A percentile compares a stretch with the other conserved stretches of the same genome.
Conservation (phyloP, 1,140 invertebrate genomes). For the Lepidurus apus region DNA sequence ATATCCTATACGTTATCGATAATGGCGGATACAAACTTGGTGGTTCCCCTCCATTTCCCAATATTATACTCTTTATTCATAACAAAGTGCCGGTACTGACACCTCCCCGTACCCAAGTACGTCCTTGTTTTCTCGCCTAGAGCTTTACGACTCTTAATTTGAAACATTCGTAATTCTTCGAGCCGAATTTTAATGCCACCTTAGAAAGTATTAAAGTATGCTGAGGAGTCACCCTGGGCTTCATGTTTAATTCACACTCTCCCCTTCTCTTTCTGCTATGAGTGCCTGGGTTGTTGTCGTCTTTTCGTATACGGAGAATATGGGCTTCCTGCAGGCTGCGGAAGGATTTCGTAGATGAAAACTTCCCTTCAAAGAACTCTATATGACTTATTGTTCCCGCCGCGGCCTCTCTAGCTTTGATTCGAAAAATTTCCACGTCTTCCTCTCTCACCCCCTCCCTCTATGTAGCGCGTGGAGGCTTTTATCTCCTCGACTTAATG, state of each 20-base stretch:
- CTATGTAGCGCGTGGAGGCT: background rate
- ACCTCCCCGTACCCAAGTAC: background rate
- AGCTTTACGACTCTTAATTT: background rate
- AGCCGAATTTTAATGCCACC: background rate
- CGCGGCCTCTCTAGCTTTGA: background rate
- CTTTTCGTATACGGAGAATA: background rate
- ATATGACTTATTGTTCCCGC: conserved; percentile 6
- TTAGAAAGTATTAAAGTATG: conserved; percentile 11
- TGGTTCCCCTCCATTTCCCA: no score
- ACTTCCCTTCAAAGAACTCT: background rate
- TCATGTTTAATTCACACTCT: background rate
- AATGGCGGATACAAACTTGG: no score
- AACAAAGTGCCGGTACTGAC: background rate
- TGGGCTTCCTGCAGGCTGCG: background rate
- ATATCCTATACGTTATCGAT: background rate
- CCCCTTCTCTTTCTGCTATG: background rate
- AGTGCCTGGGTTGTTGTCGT: background rate
- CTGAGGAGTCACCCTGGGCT: background rate
- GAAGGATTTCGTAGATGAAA: conserved; percentile 15
- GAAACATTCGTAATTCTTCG: background rate
- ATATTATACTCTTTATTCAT: no score
- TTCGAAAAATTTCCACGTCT: conserved; percentile 11
- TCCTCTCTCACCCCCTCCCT: background rate
- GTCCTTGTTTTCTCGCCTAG: background rate
- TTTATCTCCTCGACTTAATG: background rate